Percentiles rank a stretch among this genome's conserved stretches.
Conservation (phyloP, 2,113 vertebrate species). For the Takifugu bimaculatus region DNA sequence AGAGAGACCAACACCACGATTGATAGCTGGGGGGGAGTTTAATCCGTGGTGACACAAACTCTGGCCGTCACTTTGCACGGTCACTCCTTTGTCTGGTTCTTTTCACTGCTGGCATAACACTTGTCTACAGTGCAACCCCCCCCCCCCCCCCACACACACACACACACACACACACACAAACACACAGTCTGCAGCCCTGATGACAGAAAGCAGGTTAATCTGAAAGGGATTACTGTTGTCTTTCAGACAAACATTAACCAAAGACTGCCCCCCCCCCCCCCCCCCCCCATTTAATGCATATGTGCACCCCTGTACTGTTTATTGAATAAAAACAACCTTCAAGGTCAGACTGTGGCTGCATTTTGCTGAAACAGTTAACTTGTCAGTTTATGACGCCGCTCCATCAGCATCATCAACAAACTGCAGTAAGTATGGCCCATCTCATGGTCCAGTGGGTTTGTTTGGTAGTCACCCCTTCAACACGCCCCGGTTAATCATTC, state of each 20-base stretch:
- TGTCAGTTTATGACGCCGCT: slow-evolving; percentile 2
- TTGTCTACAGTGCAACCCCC: neutral
- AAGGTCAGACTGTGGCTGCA: no score
- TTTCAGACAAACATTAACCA: slow-evolving; percentile 48
- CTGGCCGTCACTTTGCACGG: neutral
- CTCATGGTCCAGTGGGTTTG: slow-evolving; percentile 29
- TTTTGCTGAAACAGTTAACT: no score
- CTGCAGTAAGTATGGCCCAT: slow-evolving; percentile 3
- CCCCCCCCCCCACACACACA: no score
- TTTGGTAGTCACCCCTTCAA: slow-evolving; percentile 40
- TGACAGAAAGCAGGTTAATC: slow-evolving; percentile 16
- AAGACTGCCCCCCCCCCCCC: slow-evolving; percentile 20
- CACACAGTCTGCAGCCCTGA: neutral
- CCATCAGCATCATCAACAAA: slow-evolving; percentile 34
- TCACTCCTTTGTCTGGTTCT: neutral
- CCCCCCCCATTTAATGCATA: slow-evolving; percentile 15
- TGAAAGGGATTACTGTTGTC: slow-evolving; percentile 20
- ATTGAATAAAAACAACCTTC: no score
- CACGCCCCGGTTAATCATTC: slow-evolving; percentile 38
- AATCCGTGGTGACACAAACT: no score
- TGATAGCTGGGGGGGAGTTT: no score
- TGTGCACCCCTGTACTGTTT: neutral
- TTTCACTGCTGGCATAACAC: neutral
- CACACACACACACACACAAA: no score
- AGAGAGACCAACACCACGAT: no score